Evolutionary conservation across 1,140 invertebrate genomes (phyloP), one percentile per base, ranked within the genome.

Genomic region (Steinernema khuongi): DNA sequence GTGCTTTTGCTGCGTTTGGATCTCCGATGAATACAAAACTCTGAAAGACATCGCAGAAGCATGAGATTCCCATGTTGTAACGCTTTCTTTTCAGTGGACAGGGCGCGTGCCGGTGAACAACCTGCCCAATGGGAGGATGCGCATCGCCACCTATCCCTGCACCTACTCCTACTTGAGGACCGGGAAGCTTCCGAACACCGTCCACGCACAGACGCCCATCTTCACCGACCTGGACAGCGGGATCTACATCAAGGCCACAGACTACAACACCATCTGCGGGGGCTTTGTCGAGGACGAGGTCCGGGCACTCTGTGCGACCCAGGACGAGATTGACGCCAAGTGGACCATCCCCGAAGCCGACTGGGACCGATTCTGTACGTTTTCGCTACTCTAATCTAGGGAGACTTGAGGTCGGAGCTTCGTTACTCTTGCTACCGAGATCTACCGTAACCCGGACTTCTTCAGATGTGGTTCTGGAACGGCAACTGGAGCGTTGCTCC

Each of bases 301-400:
- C 17, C 36, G 73, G 0, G 75, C 83, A 2, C 41, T 83, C 0
- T 31, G 26, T 1, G 72, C 68, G 1, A 76, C 73, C 19, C 79
- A 83, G 72, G 50, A 68, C 1, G 67, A 60, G 1, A n/a, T 70
- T 11, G 31, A 71, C 18, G 78, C 43, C 0, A 31, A 84, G n/a
- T 84, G 83, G 83, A 73, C 74, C 22, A 66, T 83, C 69, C 83
- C 81, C 18, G 30, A 67, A 30, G 73, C 80, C 1, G 82, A 81
- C 86, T 97, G 94, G 94, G 94, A 97, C 87, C 93, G 96, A 83
- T 97, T 98, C 87, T 91, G 88, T 89, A 79, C 83, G 85, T 82
- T 72, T 41, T 29, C 18, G 26, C n/a, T 32, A 33, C 26, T 31
- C 14, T 77, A 28, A 17, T 19, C 17, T 72, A 7, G 4, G 31